Percentiles rank a stretch among this genome's conserved stretches.
These are phyloP conservation scores for Garra rufa DNA, from an alignment of 2,113 vertebrate genomes.

Conservation along the genomic window DNA sequence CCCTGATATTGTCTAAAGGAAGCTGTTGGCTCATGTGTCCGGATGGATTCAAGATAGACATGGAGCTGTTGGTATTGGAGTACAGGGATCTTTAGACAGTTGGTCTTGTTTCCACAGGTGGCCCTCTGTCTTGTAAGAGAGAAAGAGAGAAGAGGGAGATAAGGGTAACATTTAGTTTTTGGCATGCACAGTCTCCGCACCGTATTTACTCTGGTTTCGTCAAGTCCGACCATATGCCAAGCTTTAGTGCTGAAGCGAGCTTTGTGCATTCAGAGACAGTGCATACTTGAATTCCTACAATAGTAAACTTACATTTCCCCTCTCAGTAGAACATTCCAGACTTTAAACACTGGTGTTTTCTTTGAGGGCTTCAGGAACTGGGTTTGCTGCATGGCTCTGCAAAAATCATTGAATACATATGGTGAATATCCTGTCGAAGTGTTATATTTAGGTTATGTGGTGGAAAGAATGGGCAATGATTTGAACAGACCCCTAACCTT, in stretches of 20 bases:
- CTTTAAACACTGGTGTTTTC: slow-evolving; percentile 19
- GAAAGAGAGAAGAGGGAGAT: not conserved
- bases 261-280: slow-evolving; percentile 18
- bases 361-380: slow-evolving; percentile 24
- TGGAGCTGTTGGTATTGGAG: slow-evolving; percentile 26
- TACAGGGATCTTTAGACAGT: slow-evolving; percentile 10
- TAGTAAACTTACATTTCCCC: slow-evolving; percentile 32
- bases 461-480: not conserved
- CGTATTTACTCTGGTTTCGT: slow-evolving; percentile 29
- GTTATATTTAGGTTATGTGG: slow-evolving; percentile 31
- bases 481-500: not conserved
- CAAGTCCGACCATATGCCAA: slow-evolving; percentile 9
- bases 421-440: slow-evolving; percentile 28
- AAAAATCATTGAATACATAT: not conserved
- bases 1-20: not conserved
- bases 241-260: not conserved
- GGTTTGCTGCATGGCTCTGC: not conserved
- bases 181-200: slow-evolving; percentile 15
- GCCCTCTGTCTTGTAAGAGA: not conserved
- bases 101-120: slow-evolving; percentile 26
- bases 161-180: slow-evolving; percentile 21
- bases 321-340: slow-evolving; percentile 10
- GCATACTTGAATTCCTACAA: slow-evolving; percentile 35
- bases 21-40: slow-evolving; percentile 9
- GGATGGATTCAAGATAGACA: slow-evolving; percentile 6